These are phyloP conservation scores for Actinostola sp. DNA, from an alignment of 92 coral and sea anemone species.

Conservation along the genomic window DNA sequence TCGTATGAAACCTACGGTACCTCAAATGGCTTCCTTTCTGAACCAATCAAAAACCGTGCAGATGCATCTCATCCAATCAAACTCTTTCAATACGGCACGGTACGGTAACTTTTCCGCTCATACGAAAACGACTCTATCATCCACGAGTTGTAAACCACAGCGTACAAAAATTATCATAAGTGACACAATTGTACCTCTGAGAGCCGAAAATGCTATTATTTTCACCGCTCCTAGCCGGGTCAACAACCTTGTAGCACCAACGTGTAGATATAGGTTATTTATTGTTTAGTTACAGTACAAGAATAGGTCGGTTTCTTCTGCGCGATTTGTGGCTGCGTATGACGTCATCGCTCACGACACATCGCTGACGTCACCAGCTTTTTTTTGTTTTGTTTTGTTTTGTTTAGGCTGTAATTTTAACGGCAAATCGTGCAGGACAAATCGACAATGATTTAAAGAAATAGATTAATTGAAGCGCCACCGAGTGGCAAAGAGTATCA, in stretches of 20 bases:
- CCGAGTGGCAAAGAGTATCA: slow-evolving; percentile 7
- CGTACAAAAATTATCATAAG: too few relatives aligned
- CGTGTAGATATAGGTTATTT: slow-evolving; percentile 15
- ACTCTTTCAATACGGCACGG: too few relatives aligned
- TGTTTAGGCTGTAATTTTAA: not conserved
- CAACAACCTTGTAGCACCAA: not conserved
- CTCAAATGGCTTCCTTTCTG: too few relatives aligned
- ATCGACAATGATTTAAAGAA: slow-evolving; percentile 3
- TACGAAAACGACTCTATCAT: too few relatives aligned
- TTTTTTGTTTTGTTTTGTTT: too few relatives aligned
- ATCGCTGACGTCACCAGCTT: not conserved
- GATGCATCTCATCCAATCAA: too few relatives aligned
- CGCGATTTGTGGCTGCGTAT: not conserved
- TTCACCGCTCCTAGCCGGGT: slow-evolving; percentile 1
- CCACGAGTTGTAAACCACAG: too few relatives aligned
- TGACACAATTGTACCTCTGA: not conserved
- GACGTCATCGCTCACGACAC: not conserved
- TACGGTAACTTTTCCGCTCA: too few relatives aligned
- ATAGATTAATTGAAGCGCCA: slow-evolving; percentile 15
- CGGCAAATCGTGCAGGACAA: slow-evolving; percentile 1
- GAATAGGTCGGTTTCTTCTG: not conserved
- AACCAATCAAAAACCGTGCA: too few relatives aligned
- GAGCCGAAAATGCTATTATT: not conserved
- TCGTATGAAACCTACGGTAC: too few relatives aligned
- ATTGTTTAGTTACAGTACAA: not conserved